Base-by-base conservation (phyloP, 1,140 invertebrate species). In the Ganaspis sp. region DNA sequence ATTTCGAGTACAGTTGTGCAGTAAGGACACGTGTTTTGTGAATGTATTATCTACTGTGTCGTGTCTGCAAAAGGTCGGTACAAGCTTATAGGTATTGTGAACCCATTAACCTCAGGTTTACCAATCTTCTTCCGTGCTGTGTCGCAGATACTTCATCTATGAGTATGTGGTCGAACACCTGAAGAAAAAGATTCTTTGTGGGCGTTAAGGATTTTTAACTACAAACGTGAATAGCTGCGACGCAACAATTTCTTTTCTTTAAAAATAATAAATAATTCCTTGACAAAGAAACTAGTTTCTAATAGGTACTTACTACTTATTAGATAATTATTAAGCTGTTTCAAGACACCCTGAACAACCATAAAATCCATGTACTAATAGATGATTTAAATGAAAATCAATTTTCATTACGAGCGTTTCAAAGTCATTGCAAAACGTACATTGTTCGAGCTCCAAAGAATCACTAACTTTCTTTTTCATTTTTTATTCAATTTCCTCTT, bases 101-200 rank as follows among this genome's bases (percentile, higher is more conserved):
- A 84, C 82, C 84, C 80, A 84, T 84, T 84, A 84, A 84, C 83
- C 82, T 83, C 75, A 42, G 69, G 40, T 72, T 79, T 53, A 69
- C 78, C 71, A 74, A 78, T 42, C 40, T 74, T 78, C 71, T 64
- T 37, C 26, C 49, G 34, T 45, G 26, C 70, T 58, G 4, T 64
- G 58, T 64, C 58, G 23, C 23, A 64, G 23, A 64, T 64, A 64
- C 11, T 64, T 64, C 23, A 29, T 64, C 29, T 58, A 58, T 26
- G 54, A 58, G 9, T 26, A 58, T 58, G 54, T 58, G 54, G 54
- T 64, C 9, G 23, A 15, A 4, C 15, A n/a, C 0, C 11, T 26
- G n/a, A 34, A 29, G 23, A 29, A 64, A 64, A 64, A 64, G 15
- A 29, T 64, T 64, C 58, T 8, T 34, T 15, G 58, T 64, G 58